Conservation (phyloP, 2,113 vertebrate genomes). For the Diglossa brunneiventris region DNA sequence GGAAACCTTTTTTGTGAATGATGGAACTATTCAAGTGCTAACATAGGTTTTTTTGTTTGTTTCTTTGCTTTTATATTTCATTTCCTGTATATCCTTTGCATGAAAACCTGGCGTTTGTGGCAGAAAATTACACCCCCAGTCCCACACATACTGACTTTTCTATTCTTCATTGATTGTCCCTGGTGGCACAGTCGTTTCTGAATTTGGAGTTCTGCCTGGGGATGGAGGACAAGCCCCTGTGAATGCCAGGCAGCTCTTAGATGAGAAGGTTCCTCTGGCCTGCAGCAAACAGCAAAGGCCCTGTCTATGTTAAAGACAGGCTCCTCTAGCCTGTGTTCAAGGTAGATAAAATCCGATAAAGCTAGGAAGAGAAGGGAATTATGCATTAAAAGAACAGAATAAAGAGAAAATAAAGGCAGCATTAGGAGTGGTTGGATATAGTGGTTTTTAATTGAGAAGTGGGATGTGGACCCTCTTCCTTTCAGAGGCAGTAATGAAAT, state of each 20-base stretch:
- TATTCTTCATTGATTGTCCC: not conserved
- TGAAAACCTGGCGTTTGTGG: not conserved
- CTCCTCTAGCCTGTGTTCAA: not conserved
- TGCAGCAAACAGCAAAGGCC: not conserved
- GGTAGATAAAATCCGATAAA: not conserved
- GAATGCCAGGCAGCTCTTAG: not conserved
- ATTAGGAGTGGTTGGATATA: not conserved
- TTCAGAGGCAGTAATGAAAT: not conserved
- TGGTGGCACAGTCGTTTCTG: not conserved
- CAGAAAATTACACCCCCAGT: not conserved
- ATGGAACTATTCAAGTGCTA: not conserved
- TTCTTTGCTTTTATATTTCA: not conserved
- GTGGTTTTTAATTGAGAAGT: not conserved
- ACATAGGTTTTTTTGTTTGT: not conserved
- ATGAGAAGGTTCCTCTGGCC: not conserved
- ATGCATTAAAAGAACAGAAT: not conserved
- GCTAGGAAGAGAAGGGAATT: not conserved
- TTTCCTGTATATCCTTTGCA: not conserved
- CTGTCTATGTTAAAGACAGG: not conserved
- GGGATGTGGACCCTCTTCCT: not conserved
- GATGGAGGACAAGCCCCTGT: not conserved
- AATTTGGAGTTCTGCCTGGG: not conserved
- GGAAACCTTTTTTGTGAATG: not conserved
- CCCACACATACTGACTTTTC: not conserved
- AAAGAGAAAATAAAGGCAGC: not conserved